phyloP scores from a whole-genome alignment of 2,888 invertebrate genomes.

The Dynastes grantii region DNA sequence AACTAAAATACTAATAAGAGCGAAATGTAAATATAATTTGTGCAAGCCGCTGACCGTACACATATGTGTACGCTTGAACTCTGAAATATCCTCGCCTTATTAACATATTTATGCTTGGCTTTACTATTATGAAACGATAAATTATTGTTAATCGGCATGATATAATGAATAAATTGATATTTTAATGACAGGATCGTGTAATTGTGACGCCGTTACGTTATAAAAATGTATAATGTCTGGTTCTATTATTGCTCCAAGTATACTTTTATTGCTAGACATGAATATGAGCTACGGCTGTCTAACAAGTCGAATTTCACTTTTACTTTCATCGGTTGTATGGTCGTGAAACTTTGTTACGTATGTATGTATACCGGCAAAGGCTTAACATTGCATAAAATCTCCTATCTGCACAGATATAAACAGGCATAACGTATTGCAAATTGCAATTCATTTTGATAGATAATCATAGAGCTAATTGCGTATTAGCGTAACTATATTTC shows the following conservation, averaged over 20 bases:
- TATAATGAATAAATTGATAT: slow-evolving; percentile 48
- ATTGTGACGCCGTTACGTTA: slow-evolving; percentile 46
- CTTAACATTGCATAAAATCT: slow-evolving; percentile 22
- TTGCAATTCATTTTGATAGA: background rate
- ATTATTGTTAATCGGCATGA: slow-evolving; percentile 46
- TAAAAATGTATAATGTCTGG: slow-evolving; percentile 39
- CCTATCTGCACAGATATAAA: background rate
- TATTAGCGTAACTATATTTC: slow-evolving; percentile 11
- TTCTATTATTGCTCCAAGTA: slow-evolving; percentile 38
- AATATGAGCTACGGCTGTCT: background rate
- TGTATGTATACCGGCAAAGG: background rate
- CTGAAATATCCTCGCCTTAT: slow-evolving; percentile 44
- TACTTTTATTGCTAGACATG: slow-evolving; percentile 36
- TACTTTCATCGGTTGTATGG: slow-evolving; percentile 27
- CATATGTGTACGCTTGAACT: slow-evolving; percentile 15
- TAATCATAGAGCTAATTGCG: background rate
- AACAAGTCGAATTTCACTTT: slow-evolving; percentile 39
- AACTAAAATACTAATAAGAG: slow-evolving; percentile 39
- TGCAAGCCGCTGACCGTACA: slow-evolving; percentile 41
- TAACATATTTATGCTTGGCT: slow-evolving; percentile 46
- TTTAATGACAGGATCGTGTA: slow-evolving; percentile 45
- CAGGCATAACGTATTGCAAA: slow-evolving; percentile 13
- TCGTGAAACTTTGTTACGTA: background rate
- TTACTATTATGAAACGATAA: slow-evolving; percentile 50
- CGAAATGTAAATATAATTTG: slow-evolving; percentile 47